These are phyloP conservation scores for Rhodinocichla rosea DNA, from an alignment of 2,113 vertebrate species.

Conservation along the genomic window DNA sequence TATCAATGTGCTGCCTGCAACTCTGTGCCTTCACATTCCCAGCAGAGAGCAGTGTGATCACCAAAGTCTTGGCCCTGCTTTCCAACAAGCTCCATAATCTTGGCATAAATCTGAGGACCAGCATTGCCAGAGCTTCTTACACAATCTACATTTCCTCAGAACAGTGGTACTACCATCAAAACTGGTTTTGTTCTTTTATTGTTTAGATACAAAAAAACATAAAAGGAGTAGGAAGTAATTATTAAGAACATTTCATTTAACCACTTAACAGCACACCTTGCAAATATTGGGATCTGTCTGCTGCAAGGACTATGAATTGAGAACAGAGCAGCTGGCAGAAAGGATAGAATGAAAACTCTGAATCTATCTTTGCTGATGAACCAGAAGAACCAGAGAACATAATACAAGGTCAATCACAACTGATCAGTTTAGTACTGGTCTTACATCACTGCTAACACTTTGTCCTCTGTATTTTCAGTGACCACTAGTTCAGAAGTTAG, in stretches of 20 bases:
- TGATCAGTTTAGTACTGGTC: not conserved
- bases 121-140: not conserved
- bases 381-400: not conserved
- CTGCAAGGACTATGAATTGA: not conserved
- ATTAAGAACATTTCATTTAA: not conserved
- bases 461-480: not conserved
- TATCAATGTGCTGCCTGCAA: not conserved
- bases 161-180: not conserved
- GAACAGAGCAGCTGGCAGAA: not conserved
- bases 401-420: not conserved
- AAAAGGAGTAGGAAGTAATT: not conserved
- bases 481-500: not conserved
- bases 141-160: not conserved
- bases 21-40: not conserved
- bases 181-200: not conserved
- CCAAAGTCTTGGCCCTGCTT: not conserved
- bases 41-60: not conserved
- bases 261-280: not conserved
- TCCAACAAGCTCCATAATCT: not conserved
- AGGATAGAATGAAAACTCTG: not conserved
- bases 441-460: not conserved
- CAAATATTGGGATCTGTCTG: not conserved
- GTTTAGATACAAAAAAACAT: not conserved
- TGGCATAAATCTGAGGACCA: not conserved
- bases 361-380: not conserved